These are phyloP conservation scores for Resseliella maxima DNA, from an alignment of 2,888 invertebrate species.

Conservation along the genomic window DNA sequence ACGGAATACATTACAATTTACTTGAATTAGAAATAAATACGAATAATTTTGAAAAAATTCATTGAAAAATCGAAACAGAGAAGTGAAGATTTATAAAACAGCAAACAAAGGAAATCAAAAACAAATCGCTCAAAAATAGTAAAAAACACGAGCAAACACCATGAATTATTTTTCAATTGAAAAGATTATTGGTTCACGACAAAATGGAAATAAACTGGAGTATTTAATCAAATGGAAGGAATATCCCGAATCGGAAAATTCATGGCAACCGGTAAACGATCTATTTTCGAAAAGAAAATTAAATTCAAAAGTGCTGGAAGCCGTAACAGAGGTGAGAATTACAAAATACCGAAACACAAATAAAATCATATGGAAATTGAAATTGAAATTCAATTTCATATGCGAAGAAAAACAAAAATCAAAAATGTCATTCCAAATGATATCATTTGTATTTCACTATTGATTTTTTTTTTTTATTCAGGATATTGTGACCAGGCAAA, in stretches of 20 bases:
- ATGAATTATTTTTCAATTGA: background rate
- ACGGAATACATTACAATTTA: no score
- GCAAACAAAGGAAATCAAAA: background rate
- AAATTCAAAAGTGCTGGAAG: background rate
- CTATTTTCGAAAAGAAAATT: background rate
- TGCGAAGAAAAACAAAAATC: no score
- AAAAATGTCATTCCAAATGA: background rate
- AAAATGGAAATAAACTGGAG: background rate
- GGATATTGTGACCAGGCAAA: background rate
- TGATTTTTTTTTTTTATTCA: background rate
- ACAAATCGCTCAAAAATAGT: background rate
- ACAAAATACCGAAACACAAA: no score
- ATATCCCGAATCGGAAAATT: background rate
- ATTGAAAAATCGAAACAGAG: no score
- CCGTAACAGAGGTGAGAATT: background rate
- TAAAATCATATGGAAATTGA: no score
- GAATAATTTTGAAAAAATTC: no score
- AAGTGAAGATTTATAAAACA: no score
- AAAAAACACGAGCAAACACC: background rate
- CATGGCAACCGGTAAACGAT: conserved; percentile 1
- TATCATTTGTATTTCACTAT: background rate
- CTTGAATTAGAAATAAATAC: no score
- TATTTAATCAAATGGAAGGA: conserved; percentile 31
- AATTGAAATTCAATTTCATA: no score
- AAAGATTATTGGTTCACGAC: background rate